Conservation (phyloP, 2,797 vertebrate species). For the Oreonectes daqikongensis region DNA sequence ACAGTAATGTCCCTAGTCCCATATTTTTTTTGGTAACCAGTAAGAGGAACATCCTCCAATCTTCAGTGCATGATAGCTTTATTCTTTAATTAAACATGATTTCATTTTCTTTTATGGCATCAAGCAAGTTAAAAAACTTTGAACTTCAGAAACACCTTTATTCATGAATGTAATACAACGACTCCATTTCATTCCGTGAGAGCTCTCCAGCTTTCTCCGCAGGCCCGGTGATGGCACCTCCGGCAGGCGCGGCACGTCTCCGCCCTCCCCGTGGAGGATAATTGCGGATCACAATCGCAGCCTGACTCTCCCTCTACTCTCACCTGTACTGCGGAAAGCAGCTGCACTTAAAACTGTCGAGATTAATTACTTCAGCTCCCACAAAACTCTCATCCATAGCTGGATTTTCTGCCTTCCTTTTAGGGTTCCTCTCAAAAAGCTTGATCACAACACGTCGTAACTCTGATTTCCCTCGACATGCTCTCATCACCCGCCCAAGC, state of each 20-base stretch:
- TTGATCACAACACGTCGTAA: slow-evolving; percentile 15
- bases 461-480: slow-evolving; percentile 47
- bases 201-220: slow-evolving; percentile 24
- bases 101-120: slow-evolving; percentile 4
- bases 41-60: neutral
- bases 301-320: slow-evolving; percentile 27
- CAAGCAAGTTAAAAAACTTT: neutral
- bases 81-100: neutral
- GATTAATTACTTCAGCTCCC: slow-evolving; percentile 47
- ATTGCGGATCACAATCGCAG: slow-evolving; percentile 13
- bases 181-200: slow-evolving; percentile 17
- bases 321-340: slow-evolving; percentile 25
- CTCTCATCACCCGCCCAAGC: slow-evolving; percentile 13
- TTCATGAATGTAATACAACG: slow-evolving; percentile 16
- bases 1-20: neutral
- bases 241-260: slow-evolving; percentile 14
- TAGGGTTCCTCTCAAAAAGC: slow-evolving; percentile 12
- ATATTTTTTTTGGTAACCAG: neutral
- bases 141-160: neutral
- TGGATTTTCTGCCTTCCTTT: neutral
- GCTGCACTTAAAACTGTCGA: slow-evolving; percentile 40
- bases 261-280: slow-evolving; percentile 14
- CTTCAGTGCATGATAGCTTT: neutral
- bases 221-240: neutral
- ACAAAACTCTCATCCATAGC: slow-evolving; percentile 2